A percentile compares a stretch with the other conserved stretches of the same genome.
These are phyloP conservation scores for Plusia festucae DNA, from an alignment of 2,888 invertebrate species.

Conservation along the genomic window DNA sequence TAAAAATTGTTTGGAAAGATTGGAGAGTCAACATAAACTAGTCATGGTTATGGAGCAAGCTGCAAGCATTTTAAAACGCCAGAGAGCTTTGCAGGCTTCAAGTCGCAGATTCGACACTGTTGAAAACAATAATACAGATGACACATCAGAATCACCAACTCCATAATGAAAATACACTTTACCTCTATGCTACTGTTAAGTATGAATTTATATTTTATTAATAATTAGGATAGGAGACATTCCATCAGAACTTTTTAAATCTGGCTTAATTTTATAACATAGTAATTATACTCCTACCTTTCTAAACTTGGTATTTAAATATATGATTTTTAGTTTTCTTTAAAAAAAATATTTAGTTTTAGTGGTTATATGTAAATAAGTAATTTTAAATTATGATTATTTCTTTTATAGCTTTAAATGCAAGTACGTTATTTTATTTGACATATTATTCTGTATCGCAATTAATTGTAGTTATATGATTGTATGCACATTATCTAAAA, in stretches of 20 bases:
- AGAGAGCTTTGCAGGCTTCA: slow-evolving; percentile 58
- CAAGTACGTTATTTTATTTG: neutral
- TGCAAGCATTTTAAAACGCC: slow-evolving; percentile 79
- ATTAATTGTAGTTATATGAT: no score
- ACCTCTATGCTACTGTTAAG: slow-evolving; percentile 15
- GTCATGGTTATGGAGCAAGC: slow-evolving; percentile 85
- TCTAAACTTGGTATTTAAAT: neutral
- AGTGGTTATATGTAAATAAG: neutral
- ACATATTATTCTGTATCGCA: neutral
- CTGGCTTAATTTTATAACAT: neutral
- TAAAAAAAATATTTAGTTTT: neutral
- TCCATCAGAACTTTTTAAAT: slow-evolving; percentile 4
- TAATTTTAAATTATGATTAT: slow-evolving; percentile 2
- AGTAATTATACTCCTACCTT: neutral
- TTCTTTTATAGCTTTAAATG: slow-evolving; percentile 1
- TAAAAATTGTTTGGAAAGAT: slow-evolving; percentile 89
- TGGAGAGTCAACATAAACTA: slow-evolving; percentile 89
- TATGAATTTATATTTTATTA: slow-evolving; percentile 19
- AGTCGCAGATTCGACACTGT: slow-evolving; percentile 66
- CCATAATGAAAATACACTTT: slow-evolving; percentile 22
- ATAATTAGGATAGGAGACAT: slow-evolving; percentile 28
- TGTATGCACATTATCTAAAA: neutral
- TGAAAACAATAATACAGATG: slow-evolving; percentile 63
- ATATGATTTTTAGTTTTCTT: neutral
- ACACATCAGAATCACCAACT: slow-evolving; percentile 58